Conservation (phyloP, 1,140 invertebrate species). For the Musca vetustissima region DNA sequence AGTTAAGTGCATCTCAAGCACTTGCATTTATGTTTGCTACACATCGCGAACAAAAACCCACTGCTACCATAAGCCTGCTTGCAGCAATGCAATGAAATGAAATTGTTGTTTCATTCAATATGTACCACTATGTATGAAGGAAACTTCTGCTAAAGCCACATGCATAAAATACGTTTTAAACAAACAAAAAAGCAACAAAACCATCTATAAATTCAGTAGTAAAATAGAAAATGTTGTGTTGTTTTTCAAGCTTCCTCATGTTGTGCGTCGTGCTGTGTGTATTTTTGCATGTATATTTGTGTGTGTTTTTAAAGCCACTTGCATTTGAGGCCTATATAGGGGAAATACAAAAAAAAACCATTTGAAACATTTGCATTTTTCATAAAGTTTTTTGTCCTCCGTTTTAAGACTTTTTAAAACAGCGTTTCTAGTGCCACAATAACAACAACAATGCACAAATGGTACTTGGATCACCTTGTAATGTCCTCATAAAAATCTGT, state of each 20-base stretch:
- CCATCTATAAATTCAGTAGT: slow-evolving; percentile 13
- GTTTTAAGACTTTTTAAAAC: neutral
- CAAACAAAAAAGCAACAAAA: neutral
- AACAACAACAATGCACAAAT: neutral
- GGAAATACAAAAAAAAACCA: neutral
- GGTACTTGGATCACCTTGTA: slow-evolving; percentile 15
- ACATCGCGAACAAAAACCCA: slow-evolving; percentile 21
- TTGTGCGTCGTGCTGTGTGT: too few relatives aligned
- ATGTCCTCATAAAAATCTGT: slow-evolving; percentile 21
- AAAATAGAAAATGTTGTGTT: neutral
- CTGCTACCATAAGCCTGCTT: neutral
- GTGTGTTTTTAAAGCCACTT: neutral
- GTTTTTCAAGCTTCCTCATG: too few relatives aligned
- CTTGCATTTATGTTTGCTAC: slow-evolving; percentile 43
- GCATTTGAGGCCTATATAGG: neutral
- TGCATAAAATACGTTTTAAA: neutral
- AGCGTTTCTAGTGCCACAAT: neutral
- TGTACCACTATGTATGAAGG: too few relatives aligned
- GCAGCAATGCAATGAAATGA: neutral
- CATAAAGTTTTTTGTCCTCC: neutral
- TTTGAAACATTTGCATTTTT: slow-evolving; percentile 12
- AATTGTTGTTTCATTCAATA: too few relatives aligned
- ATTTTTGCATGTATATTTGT: too few relatives aligned
- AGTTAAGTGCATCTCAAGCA: slow-evolving; percentile 46
- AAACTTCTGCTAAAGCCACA: too few relatives aligned